Evolutionary conservation across 2,113 vertebrate genomes (phyloP).

Genomic region (Bos indicus): DNA sequence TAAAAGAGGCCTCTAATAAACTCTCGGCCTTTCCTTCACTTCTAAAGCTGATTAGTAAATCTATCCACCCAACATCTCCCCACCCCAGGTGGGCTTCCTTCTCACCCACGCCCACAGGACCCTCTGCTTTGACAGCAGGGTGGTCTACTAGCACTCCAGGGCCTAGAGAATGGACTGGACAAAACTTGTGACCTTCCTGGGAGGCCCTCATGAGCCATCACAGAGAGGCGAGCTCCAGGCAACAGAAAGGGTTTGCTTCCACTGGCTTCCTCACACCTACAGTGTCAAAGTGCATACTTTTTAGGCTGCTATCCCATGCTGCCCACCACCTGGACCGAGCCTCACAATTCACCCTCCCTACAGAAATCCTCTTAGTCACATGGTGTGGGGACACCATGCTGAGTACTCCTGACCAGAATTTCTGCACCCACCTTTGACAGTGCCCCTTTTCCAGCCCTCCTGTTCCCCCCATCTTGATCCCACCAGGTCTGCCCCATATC

Average conservation of each 20-base stretch:
- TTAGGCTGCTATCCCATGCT: background rate
- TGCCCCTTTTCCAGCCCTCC: background rate
- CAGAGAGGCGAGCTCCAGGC: background rate
- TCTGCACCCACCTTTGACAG: background rate
- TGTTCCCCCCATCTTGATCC: background rate
- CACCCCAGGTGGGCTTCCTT: background rate
- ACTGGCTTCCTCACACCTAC: background rate
- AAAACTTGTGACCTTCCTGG: background rate
- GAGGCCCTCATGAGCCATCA: background rate
- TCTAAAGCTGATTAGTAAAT: slow-evolving; percentile 15
- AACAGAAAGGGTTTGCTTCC: background rate
- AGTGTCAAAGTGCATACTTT: background rate
- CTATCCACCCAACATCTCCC: background rate
- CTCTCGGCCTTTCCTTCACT: background rate
- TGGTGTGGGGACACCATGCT: background rate
- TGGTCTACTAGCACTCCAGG: background rate
- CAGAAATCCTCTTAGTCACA: background rate
- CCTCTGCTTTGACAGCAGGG: background rate
- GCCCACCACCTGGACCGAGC: background rate
- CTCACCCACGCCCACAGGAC: background rate
- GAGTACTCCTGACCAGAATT: background rate
- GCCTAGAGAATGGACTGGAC: background rate
- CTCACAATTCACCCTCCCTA: background rate
- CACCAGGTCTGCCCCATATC: too few species aligned
- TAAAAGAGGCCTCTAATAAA: background rate